Base-by-base conservation (phyloP, 2,888 invertebrate species). In the Agonopterix arenella region DNA sequence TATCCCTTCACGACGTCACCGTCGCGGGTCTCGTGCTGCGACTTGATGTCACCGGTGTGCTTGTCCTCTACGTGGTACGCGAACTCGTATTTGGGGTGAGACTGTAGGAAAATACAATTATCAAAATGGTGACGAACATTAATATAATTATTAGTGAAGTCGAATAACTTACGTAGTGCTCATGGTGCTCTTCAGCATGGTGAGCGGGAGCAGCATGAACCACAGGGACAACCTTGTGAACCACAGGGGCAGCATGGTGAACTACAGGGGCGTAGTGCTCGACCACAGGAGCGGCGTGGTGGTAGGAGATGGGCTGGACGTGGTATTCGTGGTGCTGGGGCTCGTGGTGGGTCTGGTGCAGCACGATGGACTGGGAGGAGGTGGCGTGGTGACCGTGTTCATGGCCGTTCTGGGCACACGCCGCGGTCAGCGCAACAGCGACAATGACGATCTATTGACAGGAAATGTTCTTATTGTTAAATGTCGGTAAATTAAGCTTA, bases 1-100 rank as follows among this genome's bases (percentile, higher is more conserved):
- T 90, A 89, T 41, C 92, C 92, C 66, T 90, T 84, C 50, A 80
- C 80, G 37, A 64, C 62, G 60, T 92, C 90, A n/a, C 92, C 92
- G 67, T 90, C 89, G 46, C 86, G 81, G 41, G 75, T 65, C 70
- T 91, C 91, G 49, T 84, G 78, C 62, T 91, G 91, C 62, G 76
- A 85, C 71, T 91, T 91, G 61, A 84, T 81, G 74, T 91, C 91
- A 1, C 90, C 91, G 49, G 90, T 90, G 58, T 91, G 90, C 1
- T 80, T 82, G 58, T 91, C 91, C 51, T 84, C 74, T 36, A 89
- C 86, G 46, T 84, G 83, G 69, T 90, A 90, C 60, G 88, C 81
- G 67, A 84, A 90, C 66, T 83, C 82, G 71, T 90, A 90, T 73
- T 89, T 89, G 40, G 90, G 90, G 61, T 90, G 84, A 11, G 86